Percentiles rank a stretch among this genome's conserved stretches.
Evolutionary conservation across 2,797 vertebrate species (phyloP).

Genomic region (Enteromius trimaculatus): DNA sequence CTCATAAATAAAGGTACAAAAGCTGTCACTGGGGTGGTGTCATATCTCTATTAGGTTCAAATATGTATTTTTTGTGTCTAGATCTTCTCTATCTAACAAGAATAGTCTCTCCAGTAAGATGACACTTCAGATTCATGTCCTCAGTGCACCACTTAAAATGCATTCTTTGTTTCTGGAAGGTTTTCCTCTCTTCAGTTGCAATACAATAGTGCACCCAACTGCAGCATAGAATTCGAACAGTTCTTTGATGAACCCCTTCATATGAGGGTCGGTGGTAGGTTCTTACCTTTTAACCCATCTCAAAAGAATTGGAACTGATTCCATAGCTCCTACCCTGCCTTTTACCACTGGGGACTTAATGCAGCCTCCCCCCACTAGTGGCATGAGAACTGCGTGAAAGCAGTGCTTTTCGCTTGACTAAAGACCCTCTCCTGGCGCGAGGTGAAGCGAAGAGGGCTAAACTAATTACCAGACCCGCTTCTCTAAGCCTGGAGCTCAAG

Average conservation of each 20-base stretch:
- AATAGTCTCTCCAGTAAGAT: background rate
- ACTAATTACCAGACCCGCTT: constrained; percentile 76
- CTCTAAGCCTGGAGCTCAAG: constrained; percentile 74
- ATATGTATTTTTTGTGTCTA: background rate
- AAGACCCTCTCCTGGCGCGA: constrained; percentile 71
- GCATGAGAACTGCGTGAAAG: constrained; percentile 70
- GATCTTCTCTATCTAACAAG: background rate
- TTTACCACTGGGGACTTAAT: constrained; percentile 38
- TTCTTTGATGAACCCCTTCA: constrained; percentile 15
- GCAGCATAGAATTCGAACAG: background rate
- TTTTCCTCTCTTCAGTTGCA: background rate
- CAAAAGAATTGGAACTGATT: constrained; percentile 48
- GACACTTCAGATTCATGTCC: constrained; percentile 2
- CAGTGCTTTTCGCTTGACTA: constrained; percentile 67
- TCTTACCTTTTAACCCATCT: constrained; percentile 43
- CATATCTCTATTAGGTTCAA: too few species aligned
- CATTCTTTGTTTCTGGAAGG: constrained; percentile 4
- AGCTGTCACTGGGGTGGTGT: too few species aligned
- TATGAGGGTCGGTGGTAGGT: background rate
- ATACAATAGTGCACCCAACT: background rate
- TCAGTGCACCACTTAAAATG: background rate
- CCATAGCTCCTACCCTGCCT: constrained; percentile 21
- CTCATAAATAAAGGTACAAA: too few species aligned
- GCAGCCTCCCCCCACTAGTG: constrained; percentile 58
- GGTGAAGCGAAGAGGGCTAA: constrained; percentile 71